These are phyloP conservation scores for Leptopilina clavipes DNA, from an alignment of 1,140 invertebrate species.

Conservation along the genomic window DNA sequence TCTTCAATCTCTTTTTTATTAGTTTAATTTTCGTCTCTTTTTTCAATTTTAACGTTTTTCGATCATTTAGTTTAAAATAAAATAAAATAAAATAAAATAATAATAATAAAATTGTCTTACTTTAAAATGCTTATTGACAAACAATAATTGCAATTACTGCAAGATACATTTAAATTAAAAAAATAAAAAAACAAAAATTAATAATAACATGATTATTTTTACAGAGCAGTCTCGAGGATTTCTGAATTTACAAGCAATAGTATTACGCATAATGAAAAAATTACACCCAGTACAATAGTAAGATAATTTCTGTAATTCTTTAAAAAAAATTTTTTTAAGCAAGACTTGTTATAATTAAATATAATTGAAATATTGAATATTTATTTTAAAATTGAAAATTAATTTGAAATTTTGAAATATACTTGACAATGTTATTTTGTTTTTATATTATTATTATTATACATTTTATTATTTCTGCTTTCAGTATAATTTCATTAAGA, in stretches of 20 bases:
- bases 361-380: too few relatives aligned
- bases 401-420: conserved; percentile 5
- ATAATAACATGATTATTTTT: conserved; percentile 46
- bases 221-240: conserved; percentile 65
- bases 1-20: not conserved
- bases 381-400: too few relatives aligned
- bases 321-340: too few relatives aligned
- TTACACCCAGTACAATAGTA: conserved; percentile 44
- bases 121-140: too few relatives aligned
- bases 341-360: too few relatives aligned
- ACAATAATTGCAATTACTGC: too few relatives aligned
- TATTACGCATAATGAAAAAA: conserved; percentile 46
- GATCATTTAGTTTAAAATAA: not conserved
- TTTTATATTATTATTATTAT: conserved; percentile 14
- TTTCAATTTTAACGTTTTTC: not conserved
- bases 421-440: not conserved
- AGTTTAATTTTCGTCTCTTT: not conserved
- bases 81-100: not conserved
- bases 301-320: too few relatives aligned
- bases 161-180: too few relatives aligned
- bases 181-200: not conserved
- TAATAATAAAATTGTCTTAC: too few relatives aligned
- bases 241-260: conserved; percentile 61
- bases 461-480: conserved; percentile 36
- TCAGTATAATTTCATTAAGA: conserved; percentile 59